Evolutionary conservation across 2,888 invertebrate genomes (phyloP), one percentile per base, ranked within the genome.

Genomic region (Torymus aiolomorphi): DNA sequence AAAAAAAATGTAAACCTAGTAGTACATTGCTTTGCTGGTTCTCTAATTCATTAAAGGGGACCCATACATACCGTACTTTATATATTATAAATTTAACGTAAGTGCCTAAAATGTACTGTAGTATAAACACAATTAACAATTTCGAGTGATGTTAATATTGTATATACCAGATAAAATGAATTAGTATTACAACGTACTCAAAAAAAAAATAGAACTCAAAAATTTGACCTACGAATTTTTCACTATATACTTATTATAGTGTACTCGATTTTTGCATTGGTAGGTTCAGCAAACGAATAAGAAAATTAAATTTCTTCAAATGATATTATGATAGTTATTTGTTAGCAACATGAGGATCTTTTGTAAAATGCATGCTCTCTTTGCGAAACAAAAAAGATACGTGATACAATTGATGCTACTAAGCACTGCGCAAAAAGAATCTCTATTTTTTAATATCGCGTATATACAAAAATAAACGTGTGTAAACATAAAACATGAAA

Each of bases 361-460:
- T 42, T 70, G n/a, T 62, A 42, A 65, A 57, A 51, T 72, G 57
- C 14, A 71, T 69, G 61, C 52, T 65, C 63, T 73, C 67, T 62
- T 67, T 51, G 42, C 42, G n/a, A 16, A 77, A 67, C 20, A 67
- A 16, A 66, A 76, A 13, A 18, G 14, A 77, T 77, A 59, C 20
- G 66, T 72, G 72, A 61, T 77, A 59, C 18, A 57, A 65, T 66
- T 14, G 10, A 72, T 72, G 20, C 61, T 71, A 65, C 63, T 70
- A 66, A 73, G 20, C 65, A 62, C 67, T 73, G 73, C 49, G 61
- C 8, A 69, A 74, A 61, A 70, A 42, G 13, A 56, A 73, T 78
- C 24, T 78, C 69, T 57, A 42, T 59, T 78, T 74, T 78, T 63
- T 74, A 75, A 65, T 71, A 74, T 70, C 51, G 62, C 62, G 54